Evolutionary conservation across 2,888 invertebrate genomes (phyloP), one percentile per base, ranked within the genome.

Genomic region (Strigamia maritima): DNA sequence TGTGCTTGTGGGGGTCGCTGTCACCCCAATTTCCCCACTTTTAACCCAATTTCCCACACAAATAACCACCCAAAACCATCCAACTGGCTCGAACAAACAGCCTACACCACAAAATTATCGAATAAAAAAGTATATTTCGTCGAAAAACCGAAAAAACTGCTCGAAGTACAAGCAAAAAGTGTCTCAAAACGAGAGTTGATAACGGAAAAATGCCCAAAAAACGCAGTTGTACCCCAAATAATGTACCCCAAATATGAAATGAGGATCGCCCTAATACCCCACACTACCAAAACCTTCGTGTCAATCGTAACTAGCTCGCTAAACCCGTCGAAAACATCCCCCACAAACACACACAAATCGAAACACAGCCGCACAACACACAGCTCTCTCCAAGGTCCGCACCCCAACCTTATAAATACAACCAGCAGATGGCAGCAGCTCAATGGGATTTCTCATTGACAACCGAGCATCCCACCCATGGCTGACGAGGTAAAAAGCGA

Each of bases 321-420:
- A 65, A 22, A 22, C 8, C 16, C 19, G 10, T 6, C 12, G n/a
- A 65, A 65, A 65, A 6, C 12, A 7, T 65, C 65, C 19, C 65
- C 24, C n/a, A 65, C 65, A 65, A 65, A 16, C 65, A 65, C 65
- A 65, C 24, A 19, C 65, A 8, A 19, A 10, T 10, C 16, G n/a
- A n/a, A 22, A 22, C 65, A 8, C 65, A 22, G 65, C 24, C n/a
- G 12, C 8, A 22, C 16, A 65, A 8, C 65, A 16, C 26, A 26
- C 10, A n/a, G 75, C 22, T 75, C 24, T 26, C 75, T 75, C 26
- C 26, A 22, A 75, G 26, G 75, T 75, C 75, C 12, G 75, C 75
- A 16, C 70, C 28, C 26, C 16, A 22, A 22, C 22, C 31, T 26
- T 75, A 75, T 26, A 75, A 26, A 28, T 22, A 26, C 8, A 28